phyloP scores from a whole-genome alignment of 2,113 vertebrate genomes.

The Hemicordylus capensis region DNA sequence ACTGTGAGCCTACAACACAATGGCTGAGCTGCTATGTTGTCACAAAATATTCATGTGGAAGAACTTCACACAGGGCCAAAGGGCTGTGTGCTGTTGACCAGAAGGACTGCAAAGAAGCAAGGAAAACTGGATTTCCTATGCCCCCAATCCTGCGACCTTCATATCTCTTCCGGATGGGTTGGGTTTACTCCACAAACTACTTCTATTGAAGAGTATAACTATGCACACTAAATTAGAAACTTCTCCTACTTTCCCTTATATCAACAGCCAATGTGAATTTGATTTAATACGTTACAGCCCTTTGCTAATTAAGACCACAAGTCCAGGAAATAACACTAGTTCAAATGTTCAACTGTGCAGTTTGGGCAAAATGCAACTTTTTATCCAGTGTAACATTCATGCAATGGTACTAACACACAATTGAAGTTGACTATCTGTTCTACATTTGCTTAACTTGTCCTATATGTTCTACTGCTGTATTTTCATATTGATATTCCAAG shows the following conservation, averaged over 20 bases:
- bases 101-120: background rate
- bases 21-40: background rate
- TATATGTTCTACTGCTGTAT: background rate
- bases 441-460: background rate
- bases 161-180: background rate
- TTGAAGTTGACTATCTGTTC: background rate
- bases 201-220: constrained; percentile 47
- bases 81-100: background rate
- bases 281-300: background rate
- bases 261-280: constrained; percentile 43
- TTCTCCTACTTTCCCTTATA: constrained; percentile 40
- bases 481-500: constrained; percentile 31
- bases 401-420: background rate
- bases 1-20: background rate
- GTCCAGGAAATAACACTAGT: too few relatives aligned
- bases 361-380: background rate
- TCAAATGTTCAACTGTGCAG: background rate
- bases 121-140: background rate
- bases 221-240: constrained; percentile 48
- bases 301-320: background rate
- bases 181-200: constrained; percentile 46
- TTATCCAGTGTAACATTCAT: accelerated
- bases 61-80: background rate
- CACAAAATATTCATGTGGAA: background rate
- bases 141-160: background rate